phyloP scores from a whole-genome alignment of 2,888 invertebrate species.

The Chymomyza fuscimana region DNA sequence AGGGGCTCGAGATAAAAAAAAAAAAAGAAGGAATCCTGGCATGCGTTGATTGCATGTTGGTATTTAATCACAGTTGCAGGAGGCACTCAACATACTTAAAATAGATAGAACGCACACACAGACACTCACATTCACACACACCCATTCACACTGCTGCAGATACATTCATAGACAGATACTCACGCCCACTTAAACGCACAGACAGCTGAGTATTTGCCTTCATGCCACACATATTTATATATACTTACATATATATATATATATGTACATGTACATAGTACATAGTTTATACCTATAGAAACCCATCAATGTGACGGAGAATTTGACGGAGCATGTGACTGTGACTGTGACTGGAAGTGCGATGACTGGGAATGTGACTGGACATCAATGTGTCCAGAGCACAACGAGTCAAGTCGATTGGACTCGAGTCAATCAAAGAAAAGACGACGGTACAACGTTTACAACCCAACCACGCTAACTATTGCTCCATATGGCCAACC shows the following conservation, averaged over 20 bases:
- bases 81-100: constrained; percentile 28
- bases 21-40: constrained; percentile 32
- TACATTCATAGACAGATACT: neutral
- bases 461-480: too few relatives aligned
- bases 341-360: neutral
- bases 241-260: too few relatives aligned
- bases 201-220: too few relatives aligned
- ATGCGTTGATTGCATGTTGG: constrained; percentile 66
- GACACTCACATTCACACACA: neutral
- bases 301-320: neutral
- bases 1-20: neutral
- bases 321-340: neutral
- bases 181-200: too few relatives aligned
- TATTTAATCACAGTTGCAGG: constrained; percentile 57
- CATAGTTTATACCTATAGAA: too few relatives aligned
- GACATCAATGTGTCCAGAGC: neutral
- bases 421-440: neutral
- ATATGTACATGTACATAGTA: too few relatives aligned
- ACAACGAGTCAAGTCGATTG: too few relatives aligned
- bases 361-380: neutral
- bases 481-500: neutral
- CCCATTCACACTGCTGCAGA: neutral
- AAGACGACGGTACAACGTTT: neutral
- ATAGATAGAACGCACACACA: constrained; percentile 2
- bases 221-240: too few relatives aligned